Conservation (phyloP, 1,140 invertebrate species). For the Penaeus chinensis region DNA sequence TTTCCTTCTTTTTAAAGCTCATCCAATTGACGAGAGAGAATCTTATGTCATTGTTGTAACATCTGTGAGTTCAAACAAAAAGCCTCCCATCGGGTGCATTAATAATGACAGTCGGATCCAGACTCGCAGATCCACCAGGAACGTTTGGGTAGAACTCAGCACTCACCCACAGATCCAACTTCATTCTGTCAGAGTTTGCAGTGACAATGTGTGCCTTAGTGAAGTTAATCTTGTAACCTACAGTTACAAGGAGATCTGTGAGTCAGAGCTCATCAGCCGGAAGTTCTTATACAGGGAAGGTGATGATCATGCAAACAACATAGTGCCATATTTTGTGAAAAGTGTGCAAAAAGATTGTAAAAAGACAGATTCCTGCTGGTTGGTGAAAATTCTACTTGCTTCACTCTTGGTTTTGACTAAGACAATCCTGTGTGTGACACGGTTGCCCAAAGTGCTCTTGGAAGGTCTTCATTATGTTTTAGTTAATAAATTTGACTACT, state of each 20-base stretch:
- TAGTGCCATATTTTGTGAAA: conserved; percentile 42
- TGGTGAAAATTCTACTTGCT: not conserved
- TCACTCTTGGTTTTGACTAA: conserved; percentile 1
- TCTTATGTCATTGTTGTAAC: conserved; percentile 26
- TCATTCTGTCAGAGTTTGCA: conserved; percentile 3
- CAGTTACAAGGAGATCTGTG: conserved; percentile 20
- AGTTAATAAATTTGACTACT: conserved; percentile 30
- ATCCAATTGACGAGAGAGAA: conserved; percentile 7
- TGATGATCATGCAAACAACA: conserved; percentile 29
- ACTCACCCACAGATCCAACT: conserved; percentile 17
- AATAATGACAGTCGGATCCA: not conserved
- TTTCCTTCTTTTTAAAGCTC: not conserved
- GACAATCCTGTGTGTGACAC: conserved; percentile 13
- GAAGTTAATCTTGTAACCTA: conserved; percentile 44
- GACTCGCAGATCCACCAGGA: not conserved
- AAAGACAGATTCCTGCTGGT: not conserved
- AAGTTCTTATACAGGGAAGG: conserved; percentile 25
- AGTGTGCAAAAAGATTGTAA: conserved; percentile 21
- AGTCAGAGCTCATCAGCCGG: conserved; percentile 35
- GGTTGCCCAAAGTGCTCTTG: conserved; percentile 35
- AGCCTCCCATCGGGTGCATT: conserved; percentile 16
- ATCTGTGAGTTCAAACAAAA: not conserved
- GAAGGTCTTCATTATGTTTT: conserved; percentile 26
- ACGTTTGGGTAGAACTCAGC: conserved; percentile 23
- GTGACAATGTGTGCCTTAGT: conserved; percentile 24